phyloP scores from a whole-genome alignment of 2,888 invertebrate genomes.

The Drosophila melanosoma region DNA sequence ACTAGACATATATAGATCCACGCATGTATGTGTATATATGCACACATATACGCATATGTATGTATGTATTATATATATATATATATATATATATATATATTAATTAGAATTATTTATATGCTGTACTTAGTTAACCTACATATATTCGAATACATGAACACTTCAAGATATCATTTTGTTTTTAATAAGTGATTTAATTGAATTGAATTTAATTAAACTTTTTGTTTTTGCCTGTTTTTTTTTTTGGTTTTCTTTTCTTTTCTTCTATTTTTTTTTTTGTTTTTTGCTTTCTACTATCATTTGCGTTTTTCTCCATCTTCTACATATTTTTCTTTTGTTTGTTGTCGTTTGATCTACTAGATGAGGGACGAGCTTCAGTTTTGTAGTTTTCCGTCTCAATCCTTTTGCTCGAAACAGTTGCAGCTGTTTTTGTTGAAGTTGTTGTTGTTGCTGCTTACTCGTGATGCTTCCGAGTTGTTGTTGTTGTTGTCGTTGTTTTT shows the following conservation, averaged over 20 bases:
- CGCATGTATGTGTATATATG: neutral
- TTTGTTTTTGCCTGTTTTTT: conserved; percentile 51
- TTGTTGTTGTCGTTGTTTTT: conserved; percentile 33
- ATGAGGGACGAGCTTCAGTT: conserved; percentile 24
- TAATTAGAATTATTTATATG: conserved; percentile 64
- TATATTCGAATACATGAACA: conserved; percentile 80
- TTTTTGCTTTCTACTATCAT: conserved; percentile 9
- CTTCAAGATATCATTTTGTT: conserved; percentile 74
- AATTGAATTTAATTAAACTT: conserved; percentile 74
- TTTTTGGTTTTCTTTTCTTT: conserved; percentile 18
- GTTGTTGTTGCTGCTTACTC: conserved; percentile 38
- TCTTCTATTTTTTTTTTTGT: neutral
- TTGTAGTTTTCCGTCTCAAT: neutral
- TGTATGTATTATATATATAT: conserved; percentile 32
- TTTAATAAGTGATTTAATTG: conserved; percentile 72
- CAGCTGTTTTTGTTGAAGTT: conserved; percentile 33
- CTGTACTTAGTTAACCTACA: conserved; percentile 73
- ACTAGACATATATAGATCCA: conserved; percentile 7
- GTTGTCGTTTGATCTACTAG: conserved; percentile 12
- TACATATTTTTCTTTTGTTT: neutral
- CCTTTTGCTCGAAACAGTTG: conserved; percentile 30
- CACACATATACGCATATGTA: conserved; percentile 18
- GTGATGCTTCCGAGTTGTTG: conserved; percentile 31
- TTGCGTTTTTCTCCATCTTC: neutral
- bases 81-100: conserved; percentile 54